phyloP scores from a whole-genome alignment of 2,888 invertebrate species.

The Leucophenga maculata region DNA sequence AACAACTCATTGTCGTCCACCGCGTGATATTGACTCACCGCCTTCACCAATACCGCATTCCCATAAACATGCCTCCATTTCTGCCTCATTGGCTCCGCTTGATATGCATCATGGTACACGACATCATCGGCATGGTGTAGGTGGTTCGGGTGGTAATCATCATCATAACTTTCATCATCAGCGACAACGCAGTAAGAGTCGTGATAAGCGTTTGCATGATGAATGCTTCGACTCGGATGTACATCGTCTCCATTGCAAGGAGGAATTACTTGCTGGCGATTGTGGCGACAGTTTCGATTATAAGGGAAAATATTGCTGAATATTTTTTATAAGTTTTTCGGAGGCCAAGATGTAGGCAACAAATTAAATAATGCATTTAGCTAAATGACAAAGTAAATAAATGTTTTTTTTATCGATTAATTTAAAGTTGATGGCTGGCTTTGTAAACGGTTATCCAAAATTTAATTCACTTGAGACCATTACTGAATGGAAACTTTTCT shows the following conservation, averaged over 20 bases:
- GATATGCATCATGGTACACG: slow-evolving; percentile 26
- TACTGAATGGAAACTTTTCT: no score
- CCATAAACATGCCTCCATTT: slow-evolving; percentile 35
- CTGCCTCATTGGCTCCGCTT: slow-evolving; percentile 9
- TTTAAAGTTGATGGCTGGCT: no score
- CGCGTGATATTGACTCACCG: slow-evolving; percentile 57
- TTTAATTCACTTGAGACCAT: no score
- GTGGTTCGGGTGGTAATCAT: slow-evolving; percentile 24
- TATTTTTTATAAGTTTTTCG: no score
- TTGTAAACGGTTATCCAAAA: no score
- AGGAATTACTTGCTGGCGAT: slow-evolving; percentile 51
- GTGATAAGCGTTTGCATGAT: slow-evolving; percentile 61
- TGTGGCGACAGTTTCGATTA: slow-evolving; percentile 68
- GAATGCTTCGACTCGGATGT: slow-evolving; percentile 56
- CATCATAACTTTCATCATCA: slow-evolving; percentile 33
- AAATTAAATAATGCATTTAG: no score
- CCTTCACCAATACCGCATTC: slow-evolving; percentile 31
- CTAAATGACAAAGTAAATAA: no score
- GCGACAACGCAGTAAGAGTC: slow-evolving; percentile 58
- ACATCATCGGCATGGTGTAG: slow-evolving; percentile 23
- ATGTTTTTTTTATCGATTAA: no score
- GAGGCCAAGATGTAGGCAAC: no score
- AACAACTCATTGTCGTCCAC: slow-evolving; percentile 67
- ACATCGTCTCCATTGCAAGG: slow-evolving; percentile 62
- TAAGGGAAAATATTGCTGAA: slow-evolving; percentile 61